Percentiles rank a stretch among this genome's conserved stretches.
phyloP scores from a whole-genome alignment of 1,140 invertebrate species.

The Drosophila kanapiae region DNA sequence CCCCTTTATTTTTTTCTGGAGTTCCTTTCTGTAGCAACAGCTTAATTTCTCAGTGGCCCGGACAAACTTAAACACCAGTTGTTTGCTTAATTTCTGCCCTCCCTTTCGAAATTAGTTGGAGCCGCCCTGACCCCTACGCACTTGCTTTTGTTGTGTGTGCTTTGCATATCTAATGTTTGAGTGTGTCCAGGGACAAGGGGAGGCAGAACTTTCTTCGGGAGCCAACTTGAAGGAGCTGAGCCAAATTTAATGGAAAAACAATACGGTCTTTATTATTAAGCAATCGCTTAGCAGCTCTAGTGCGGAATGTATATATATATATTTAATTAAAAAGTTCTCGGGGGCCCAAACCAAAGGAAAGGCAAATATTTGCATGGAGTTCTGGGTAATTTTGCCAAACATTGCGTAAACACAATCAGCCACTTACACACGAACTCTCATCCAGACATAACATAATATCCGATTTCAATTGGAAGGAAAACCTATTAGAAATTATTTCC shows the following conservation, averaged over 20 bases:
- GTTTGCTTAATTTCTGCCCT: constrained; percentile 40
- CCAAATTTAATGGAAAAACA: constrained; percentile 38
- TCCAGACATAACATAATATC: constrained; percentile 66
- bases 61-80: constrained; percentile 43
- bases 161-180: constrained; percentile 62
- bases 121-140: constrained; percentile 10
- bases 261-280: constrained; percentile 45
- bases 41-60: constrained; percentile 54
- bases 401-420: constrained; percentile 52
- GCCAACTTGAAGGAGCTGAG: constrained; percentile 22
- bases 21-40: constrained; percentile 42
- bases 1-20: neutral
- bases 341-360: constrained; percentile 23
- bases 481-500: constrained; percentile 81
- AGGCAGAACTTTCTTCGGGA: neutral
- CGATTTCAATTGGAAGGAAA: constrained; percentile 73
- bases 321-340: constrained; percentile 71
- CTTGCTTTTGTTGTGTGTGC: constrained; percentile 25
- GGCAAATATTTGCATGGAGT: constrained; percentile 47
- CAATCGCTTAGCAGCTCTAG: constrained; percentile 32
- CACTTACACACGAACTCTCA: constrained; percentile 14
- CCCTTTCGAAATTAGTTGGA: constrained; percentile 37
- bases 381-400: constrained; percentile 54
- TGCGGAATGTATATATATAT: constrained; percentile 6
- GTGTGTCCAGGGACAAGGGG: neutral